Evolutionary conservation across 2,888 invertebrate species (phyloP).

Genomic region (Drosophila pseudotalamancana): DNA sequence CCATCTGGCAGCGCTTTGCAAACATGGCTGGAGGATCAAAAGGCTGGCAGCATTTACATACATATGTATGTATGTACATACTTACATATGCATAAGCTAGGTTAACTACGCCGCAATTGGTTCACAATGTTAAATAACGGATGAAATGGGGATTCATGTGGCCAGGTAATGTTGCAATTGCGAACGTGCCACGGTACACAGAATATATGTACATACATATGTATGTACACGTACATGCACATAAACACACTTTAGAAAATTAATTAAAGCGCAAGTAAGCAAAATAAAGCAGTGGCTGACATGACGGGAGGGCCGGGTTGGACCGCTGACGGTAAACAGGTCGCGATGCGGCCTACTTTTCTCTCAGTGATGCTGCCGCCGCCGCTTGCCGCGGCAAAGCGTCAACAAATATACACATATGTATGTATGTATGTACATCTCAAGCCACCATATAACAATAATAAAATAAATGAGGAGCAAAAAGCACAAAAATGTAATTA

Average conservation of each 20-base stretch:
- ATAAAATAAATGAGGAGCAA: slow-evolving; percentile 56
- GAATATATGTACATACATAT: slow-evolving; percentile 16
- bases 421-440: neutral
- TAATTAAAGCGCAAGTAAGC: slow-evolving; percentile 69
- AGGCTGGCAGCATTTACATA: neutral
- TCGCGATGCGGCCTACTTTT: slow-evolving; percentile 67
- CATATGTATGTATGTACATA: too few relatives aligned
- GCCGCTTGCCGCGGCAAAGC: slow-evolving; percentile 10
- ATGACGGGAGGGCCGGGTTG: slow-evolving; percentile 24
- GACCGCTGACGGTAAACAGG: slow-evolving; percentile 55
- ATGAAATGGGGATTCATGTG: slow-evolving; percentile 23
- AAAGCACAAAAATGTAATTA: slow-evolving; percentile 64
- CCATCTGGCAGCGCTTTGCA: slow-evolving; percentile 2
- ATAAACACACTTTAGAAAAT: slow-evolving; percentile 67
- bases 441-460: slow-evolving; percentile 32
- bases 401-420: slow-evolving; percentile 15
- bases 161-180: slow-evolving; percentile 56
- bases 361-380: slow-evolving; percentile 51
- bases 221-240: slow-evolving; percentile 17
- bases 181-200: slow-evolving; percentile 44
- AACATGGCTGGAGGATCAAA: neutral
- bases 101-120: slow-evolving; percentile 17
- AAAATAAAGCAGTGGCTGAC: slow-evolving; percentile 38
- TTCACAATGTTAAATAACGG: slow-evolving; percentile 39
- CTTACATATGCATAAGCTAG: too few relatives aligned